These are phyloP conservation scores for Drosophila busckii DNA, from an alignment of 1,140 invertebrate genomes.

Conservation along the genomic window DNA sequence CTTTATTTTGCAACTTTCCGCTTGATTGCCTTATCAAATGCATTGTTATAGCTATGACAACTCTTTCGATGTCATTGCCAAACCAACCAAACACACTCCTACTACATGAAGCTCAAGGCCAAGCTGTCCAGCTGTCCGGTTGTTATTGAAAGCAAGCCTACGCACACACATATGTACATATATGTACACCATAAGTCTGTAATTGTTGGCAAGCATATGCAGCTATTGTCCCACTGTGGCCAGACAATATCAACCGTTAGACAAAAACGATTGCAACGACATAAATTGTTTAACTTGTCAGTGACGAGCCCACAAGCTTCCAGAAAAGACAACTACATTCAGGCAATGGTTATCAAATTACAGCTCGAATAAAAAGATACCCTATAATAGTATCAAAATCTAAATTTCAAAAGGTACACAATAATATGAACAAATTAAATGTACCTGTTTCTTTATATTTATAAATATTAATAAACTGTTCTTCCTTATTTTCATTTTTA, in stretches of 20 bases:
- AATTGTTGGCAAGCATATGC: background rate
- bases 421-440: too few relatives aligned
- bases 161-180: background rate
- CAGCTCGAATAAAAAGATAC: too few relatives aligned
- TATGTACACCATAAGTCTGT: conserved; percentile 4
- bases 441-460: too few relatives aligned
- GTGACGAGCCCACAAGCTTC: conserved; percentile 58
- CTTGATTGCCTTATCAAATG: conserved; percentile 47
- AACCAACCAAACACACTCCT: conserved; percentile 3
- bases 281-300: conserved; percentile 60
- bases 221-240: conserved; percentile 3
- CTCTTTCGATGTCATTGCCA: conserved; percentile 66
- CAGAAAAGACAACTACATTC: conserved; percentile 8
- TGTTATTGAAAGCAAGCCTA: conserved; percentile 12
- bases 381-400: too few relatives aligned
- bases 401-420: too few relatives aligned
- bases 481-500: too few relatives aligned
- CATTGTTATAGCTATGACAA: conserved; percentile 44
- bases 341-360: too few relatives aligned
- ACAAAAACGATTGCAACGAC: conserved; percentile 33
- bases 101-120: conserved; percentile 45
- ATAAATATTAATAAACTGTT: too few relatives aligned
- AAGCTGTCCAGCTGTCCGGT: conserved; percentile 49
- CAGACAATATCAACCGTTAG: conserved; percentile 42
- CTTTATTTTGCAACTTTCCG: too few relatives aligned